Base-by-base conservation (phyloP, 2,797 vertebrate genomes). In the Perodicticus potto region DNA sequence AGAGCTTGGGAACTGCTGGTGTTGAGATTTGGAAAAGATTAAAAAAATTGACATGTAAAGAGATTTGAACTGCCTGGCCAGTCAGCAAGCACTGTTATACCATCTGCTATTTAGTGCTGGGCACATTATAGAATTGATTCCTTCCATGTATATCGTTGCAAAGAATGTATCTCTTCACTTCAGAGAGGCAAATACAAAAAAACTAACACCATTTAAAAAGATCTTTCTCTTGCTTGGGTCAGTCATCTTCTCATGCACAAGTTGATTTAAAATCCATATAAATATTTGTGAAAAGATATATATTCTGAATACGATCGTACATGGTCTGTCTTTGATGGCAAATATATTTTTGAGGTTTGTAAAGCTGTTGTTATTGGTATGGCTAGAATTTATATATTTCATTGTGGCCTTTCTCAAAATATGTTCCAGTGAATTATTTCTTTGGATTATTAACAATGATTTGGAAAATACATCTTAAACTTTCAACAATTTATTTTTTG, bases 201-300 rank as follows among this genome's bases (percentile, higher is more conserved):
- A 80, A 53, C 2, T 34, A 78, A 67, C 83, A 40, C 72, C 23
- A 40, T 69, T 94, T 76, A 25, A 49, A 82, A 89, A 23, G 16
- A 53, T 10, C 37, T 94, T 91, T 95, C 37, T 72, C 20, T 86
- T n/a, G 27, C n/a, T 53, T 88, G 61, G 20, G 43, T 37, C 20
- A 49, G 13, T 19, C 61, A 86, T 45, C 10, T 63, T 65, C 27
- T 40, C 27, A 77, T 43, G 92, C 0, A 89, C 37, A 88, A 49
- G 8, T 89, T 19, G 77, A 78, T 91, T 91, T 91, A 76, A 93
- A 94, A 72, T 57, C 63, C 3, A n/a, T 22, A n/a, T 55, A 92
- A 86, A 37, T 94, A 93, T 59, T 87, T 96, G 27, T 82, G 67
- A 96, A 82, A 70, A 49, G 40, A 85, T 22, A 84, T 7, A 3